Conservation (phyloP, 2,113 vertebrate species). For the Oxyruncus cristatus region DNA sequence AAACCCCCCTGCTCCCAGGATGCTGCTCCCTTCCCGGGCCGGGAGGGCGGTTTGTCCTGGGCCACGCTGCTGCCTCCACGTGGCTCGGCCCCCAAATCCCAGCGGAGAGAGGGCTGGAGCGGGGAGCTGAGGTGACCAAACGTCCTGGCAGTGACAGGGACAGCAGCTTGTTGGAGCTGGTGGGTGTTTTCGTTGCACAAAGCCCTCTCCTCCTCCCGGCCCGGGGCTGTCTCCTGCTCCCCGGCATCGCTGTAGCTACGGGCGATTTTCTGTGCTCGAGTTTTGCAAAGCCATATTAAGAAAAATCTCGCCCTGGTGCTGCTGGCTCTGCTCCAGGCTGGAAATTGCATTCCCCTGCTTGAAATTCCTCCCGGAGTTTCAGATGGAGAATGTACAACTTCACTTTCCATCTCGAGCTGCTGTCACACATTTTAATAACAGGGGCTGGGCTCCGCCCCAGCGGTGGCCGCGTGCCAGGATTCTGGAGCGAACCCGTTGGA, state of each 20-base stretch:
- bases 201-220: neutral
- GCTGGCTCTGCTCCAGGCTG: conserved; percentile 61
- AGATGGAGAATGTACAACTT: conserved; percentile 60
- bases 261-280: neutral
- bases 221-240: neutral
- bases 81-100: neutral
- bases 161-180: neutral
- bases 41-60: neutral
- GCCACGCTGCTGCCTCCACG: accelerated
- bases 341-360: conserved; percentile 62
- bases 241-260: neutral
- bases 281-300: conserved; percentile 54
- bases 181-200: neutral
- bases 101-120: accelerated
- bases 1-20: accelerated
- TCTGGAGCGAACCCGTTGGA: neutral
- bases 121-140: neutral
- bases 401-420: conserved; percentile 46
- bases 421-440: conserved; percentile 57
- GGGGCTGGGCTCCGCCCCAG: conserved; percentile 44
- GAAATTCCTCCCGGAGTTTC: conserved; percentile 58
- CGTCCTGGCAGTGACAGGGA: accelerated
- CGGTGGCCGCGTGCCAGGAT: neutral
- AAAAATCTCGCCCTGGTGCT: conserved; percentile 48
- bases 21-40: accelerated